phyloP scores from a whole-genome alignment of 2,888 invertebrate species.

The Malacosoma neustria region DNA sequence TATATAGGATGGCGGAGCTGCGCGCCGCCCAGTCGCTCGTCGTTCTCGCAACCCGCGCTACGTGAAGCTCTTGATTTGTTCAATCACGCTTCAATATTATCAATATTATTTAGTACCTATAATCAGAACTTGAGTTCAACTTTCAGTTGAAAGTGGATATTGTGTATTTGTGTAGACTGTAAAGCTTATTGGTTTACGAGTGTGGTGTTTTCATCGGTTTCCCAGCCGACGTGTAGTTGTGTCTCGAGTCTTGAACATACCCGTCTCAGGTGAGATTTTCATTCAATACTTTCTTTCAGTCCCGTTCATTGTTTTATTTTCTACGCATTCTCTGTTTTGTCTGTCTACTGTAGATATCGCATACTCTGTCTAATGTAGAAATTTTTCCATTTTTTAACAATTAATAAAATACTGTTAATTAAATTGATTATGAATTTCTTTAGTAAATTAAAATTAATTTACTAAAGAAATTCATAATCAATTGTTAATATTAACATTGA shows the following conservation, averaged over 20 bases:
- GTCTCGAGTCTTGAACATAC: constrained; percentile 2
- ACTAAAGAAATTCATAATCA: too few relatives aligned
- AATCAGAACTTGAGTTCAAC: not conserved
- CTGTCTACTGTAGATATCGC: too few relatives aligned
- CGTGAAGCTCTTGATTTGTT: constrained; percentile 16
- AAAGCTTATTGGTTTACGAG: not conserved
- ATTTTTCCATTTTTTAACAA: too few relatives aligned
- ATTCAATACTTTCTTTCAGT: not conserved
- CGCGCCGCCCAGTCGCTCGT: constrained; percentile 61
- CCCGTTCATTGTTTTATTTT: not conserved
- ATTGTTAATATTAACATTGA: too few relatives aligned
- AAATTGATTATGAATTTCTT: too few relatives aligned
- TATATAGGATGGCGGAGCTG: constrained; percentile 49
- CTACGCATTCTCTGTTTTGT: not conserved
- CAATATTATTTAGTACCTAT: not conserved
- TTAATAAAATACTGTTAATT: too few relatives aligned
- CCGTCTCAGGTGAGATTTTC: not conserved
- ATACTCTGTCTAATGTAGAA: too few relatives aligned
- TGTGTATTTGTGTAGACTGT: constrained; percentile 3
- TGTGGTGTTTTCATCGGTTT: not conserved
- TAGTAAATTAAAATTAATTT: too few relatives aligned
- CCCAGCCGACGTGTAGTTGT: constrained; percentile 3
- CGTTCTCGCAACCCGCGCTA: constrained; percentile 28
- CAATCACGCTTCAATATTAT: constrained; percentile 7
- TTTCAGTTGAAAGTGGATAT: too few relatives aligned